Evolutionary conservation across 2,113 vertebrate species (phyloP).

Genomic region (Myrmecobius fasciatus): DNA sequence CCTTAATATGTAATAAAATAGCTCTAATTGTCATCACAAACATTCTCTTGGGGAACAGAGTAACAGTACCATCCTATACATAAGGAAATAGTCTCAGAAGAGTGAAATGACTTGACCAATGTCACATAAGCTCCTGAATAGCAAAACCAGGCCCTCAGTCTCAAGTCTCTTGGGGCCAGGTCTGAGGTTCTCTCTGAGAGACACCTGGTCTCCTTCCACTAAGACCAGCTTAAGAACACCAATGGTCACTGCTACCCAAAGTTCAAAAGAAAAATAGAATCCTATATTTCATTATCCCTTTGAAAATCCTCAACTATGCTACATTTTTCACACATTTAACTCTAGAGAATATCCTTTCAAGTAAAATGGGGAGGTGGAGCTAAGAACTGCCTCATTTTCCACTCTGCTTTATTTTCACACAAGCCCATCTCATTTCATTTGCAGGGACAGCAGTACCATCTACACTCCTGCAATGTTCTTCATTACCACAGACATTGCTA

Average conservation of each 20-base stretch:
- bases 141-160: not conserved
- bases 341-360: not conserved
- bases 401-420: not conserved
- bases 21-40: not conserved
- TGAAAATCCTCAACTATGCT: not conserved
- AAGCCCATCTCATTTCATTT: not conserved
- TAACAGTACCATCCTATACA: not conserved
- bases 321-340: not conserved
- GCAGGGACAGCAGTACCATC: not conserved
- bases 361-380: not conserved
- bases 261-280: not conserved
- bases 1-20: not conserved
- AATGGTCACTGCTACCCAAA: not conserved
- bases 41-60: not conserved
- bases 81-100: not conserved
- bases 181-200: not conserved
- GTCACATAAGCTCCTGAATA: not conserved
- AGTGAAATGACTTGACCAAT: not conserved
- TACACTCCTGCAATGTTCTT: not conserved
- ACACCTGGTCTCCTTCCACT: not conserved
- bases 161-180: fast-evolving
- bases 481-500: not conserved
- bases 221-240: not conserved
- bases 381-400: not conserved
- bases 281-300: not conserved